A percentile compares a stretch with the other conserved stretches of the same genome.
Conservation (phyloP, 2,797 vertebrate species). For the Mallotus villosus region DNA sequence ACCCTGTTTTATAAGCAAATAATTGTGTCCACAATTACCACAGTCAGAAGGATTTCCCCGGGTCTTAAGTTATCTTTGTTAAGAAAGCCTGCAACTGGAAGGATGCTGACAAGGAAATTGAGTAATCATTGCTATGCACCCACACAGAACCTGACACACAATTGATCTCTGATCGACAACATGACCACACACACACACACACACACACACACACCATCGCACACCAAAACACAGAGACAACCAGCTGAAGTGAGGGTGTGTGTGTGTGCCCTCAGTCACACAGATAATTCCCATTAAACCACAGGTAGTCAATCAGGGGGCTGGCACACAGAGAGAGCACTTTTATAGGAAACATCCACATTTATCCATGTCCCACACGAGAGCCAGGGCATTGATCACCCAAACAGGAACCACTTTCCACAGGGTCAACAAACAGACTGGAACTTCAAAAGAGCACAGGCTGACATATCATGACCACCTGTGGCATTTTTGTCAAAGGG, state of each 20-base stretch:
- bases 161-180: neutral
- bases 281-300: slow-evolving; percentile 36
- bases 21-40: slow-evolving; percentile 51
- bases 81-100: slow-evolving; percentile 11
- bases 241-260: slow-evolving; percentile 6
- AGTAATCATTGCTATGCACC: slow-evolving; percentile 1
- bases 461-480: slow-evolving; percentile 57
- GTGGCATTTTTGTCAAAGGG: slow-evolving; percentile 62
- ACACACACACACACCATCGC: neutral
- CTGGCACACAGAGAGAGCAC: slow-evolving; percentile 29
- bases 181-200: neutral
- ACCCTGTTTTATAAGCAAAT: slow-evolving; percentile 53
- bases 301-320: slow-evolving; percentile 28
- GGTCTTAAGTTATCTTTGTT: slow-evolving; percentile 12
- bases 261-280: slow-evolving; percentile 28
- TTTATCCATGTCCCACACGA: slow-evolving; percentile 11
- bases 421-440: slow-evolving; percentile 40
- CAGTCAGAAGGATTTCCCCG: neutral
- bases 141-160: neutral
- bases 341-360: slow-evolving; percentile 31
- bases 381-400: slow-evolving; percentile 40
- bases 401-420: slow-evolving; percentile 40
- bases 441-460: slow-evolving; percentile 59
- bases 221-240: slow-evolving; percentile 1
- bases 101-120: slow-evolving; percentile 19